Evolutionary conservation across 2,797 vertebrate genomes (phyloP).

Genomic region (Pseudocheirus occidentalis): DNA sequence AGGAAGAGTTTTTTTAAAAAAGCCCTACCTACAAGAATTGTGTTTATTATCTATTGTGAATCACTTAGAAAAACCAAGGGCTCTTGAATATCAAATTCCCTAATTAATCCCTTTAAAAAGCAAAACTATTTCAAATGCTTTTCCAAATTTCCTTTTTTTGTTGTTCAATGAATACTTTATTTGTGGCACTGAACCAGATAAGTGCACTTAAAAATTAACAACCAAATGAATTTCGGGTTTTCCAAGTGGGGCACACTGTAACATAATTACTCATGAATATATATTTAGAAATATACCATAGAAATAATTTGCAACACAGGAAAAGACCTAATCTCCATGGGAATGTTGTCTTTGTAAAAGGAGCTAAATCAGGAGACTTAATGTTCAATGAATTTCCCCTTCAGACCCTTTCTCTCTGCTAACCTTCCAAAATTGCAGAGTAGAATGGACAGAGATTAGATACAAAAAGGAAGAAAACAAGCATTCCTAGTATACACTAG

Average conservation of each 20-base stretch:
- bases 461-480: not conserved
- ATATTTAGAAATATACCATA: not conserved
- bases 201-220: not conserved
- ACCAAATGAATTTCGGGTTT: not conserved
- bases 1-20: not conserved
- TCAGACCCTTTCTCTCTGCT: rapidly evolving
- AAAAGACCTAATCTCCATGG: not conserved
- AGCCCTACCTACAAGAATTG: not conserved
- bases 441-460: not conserved
- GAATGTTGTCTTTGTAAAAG: not conserved
- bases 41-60: not conserved
- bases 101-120: not conserved
- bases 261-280: not conserved
- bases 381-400: not conserved
- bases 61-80: not conserved
- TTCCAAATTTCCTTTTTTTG: not conserved
- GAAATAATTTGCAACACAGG: not conserved
- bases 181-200: not conserved
- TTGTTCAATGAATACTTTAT: not conserved
- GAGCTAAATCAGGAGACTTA: not conserved
- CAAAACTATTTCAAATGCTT: not conserved
- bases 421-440: not conserved
- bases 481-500: not conserved
- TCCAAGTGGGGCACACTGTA: not conserved
- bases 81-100: not conserved